Evolutionary conservation across 35 echinoderm and acorn worm genomes (phyloP), one percentile per base, ranked within the genome.

Genomic region (Diadema setosum): DNA sequence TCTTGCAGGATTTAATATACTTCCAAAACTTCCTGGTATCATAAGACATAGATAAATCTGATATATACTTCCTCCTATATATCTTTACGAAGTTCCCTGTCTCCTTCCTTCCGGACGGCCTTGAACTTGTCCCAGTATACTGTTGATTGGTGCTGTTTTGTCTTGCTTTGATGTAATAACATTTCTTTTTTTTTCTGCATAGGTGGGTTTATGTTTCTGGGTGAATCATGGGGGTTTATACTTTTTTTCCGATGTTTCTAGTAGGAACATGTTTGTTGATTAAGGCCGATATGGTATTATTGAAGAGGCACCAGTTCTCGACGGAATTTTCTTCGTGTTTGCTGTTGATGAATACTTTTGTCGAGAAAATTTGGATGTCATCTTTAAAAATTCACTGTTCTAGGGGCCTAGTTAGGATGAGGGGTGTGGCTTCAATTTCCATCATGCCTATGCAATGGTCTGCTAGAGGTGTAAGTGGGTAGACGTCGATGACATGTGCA

Each of bases 321-420:
- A 52, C 48, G 48, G 48, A 52, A 52, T 52, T 52, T 9, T 52
- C 48, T 52, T 52, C 48, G 20, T 9, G 48, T 52, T 52, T 52
- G 20, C 48, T 52, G 20, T 52, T 52, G 76, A 81, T 4, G 57
- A 85, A 42, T n/a, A n/a, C n/a, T 65, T 85, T 6, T 8, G 49
- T 21, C 8, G 83, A 25, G 23, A 85, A 85, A 2, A 18, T 55
- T 64, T 85, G 24, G 30, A 52, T 50, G 25, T 37, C 58, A 2
- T 85, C 30, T 29, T 85, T 85, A n/a, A 65, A 39, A 32, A 67
- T 65, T 40, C 3, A 85, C 83, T 65, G 83, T 85, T 64, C 83
- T 85, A 5, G 83, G 25, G 83, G 83, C 58, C 58, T 85, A 12
- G 35, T 34, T 33, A n/a, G 48, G 48, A 52, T 37, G 82, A 2